phyloP scores from a whole-genome alignment of 2,113 vertebrate genomes.

The Lycaon pictus region DNA sequence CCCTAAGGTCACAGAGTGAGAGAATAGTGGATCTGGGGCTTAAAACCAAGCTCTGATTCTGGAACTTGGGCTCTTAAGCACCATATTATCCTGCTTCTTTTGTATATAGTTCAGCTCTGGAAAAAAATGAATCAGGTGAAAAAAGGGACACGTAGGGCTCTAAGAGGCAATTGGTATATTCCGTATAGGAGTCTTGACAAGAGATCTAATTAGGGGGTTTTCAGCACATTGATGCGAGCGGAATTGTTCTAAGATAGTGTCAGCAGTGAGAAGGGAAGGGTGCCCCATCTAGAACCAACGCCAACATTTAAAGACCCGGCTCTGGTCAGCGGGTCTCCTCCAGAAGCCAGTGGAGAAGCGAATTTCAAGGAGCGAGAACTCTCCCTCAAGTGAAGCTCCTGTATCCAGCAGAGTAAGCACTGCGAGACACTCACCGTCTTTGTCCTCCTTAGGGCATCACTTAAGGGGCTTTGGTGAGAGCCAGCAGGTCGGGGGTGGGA shows the following conservation, averaged over 20 bases:
- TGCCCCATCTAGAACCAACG: not conserved
- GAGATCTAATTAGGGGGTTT: not conserved
- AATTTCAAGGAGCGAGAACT: not conserved
- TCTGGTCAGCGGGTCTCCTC: not conserved
- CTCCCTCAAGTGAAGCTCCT: not conserved
- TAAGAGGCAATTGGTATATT: not conserved
- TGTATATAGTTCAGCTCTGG: not conserved
- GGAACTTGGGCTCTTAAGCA: not conserved
- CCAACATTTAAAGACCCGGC: not conserved
- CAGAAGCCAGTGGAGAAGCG: not conserved
- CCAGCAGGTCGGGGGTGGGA: not conserved
- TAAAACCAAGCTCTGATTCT: not conserved
- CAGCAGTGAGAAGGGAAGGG: not conserved
- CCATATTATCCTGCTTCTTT: not conserved
- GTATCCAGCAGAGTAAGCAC: not conserved
- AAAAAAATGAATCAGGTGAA: constrained; percentile 2
- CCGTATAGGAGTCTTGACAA: not conserved
- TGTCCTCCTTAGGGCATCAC: not conserved
- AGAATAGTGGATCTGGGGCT: not conserved
- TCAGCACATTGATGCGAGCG: not conserved
- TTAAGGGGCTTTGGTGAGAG: not conserved
- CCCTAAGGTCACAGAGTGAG: not conserved
- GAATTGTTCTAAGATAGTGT: not conserved
- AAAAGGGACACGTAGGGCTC: not conserved
- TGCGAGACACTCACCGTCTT: not conserved